Percentiles rank a stretch among this genome's conserved stretches.
Conservation (phyloP, 2,797 vertebrate species). For the Falco columbarius region DNA sequence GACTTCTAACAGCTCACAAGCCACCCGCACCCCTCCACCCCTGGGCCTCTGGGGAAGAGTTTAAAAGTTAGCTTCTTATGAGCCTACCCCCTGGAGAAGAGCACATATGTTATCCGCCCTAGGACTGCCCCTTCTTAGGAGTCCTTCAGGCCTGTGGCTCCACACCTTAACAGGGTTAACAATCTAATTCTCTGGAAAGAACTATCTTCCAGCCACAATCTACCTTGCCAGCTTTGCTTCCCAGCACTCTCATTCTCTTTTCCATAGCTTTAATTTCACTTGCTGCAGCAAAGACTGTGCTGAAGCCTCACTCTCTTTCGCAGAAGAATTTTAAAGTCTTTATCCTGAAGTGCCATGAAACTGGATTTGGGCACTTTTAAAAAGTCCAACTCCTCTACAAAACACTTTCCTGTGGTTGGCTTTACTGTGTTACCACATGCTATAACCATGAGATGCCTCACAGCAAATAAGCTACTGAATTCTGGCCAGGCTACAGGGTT, state of each 20-base stretch:
- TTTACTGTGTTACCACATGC: background rate
- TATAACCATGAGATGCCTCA: background rate
- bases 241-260: background rate
- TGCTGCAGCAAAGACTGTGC: background rate
- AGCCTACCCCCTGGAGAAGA: background rate
- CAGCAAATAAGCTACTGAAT: background rate
- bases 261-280: background rate
- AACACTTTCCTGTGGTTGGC: background rate
- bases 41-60: background rate
- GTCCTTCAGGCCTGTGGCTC: background rate
- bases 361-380: background rate
- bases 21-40: fast-evolving
- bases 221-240: background rate
- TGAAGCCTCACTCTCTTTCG: background rate
- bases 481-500: background rate
- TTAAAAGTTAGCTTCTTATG: background rate
- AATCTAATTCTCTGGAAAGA: background rate
- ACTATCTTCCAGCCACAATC: background rate
- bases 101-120: background rate
- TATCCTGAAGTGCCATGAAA: background rate
- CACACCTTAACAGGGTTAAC: background rate
- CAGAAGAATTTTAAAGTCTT: background rate
- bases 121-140: background rate
- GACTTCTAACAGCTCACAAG: background rate
- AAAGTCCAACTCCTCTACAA: background rate